Evolutionary conservation across 2,113 vertebrate species (phyloP).

Genomic region (Pogona vitticeps): DNA sequence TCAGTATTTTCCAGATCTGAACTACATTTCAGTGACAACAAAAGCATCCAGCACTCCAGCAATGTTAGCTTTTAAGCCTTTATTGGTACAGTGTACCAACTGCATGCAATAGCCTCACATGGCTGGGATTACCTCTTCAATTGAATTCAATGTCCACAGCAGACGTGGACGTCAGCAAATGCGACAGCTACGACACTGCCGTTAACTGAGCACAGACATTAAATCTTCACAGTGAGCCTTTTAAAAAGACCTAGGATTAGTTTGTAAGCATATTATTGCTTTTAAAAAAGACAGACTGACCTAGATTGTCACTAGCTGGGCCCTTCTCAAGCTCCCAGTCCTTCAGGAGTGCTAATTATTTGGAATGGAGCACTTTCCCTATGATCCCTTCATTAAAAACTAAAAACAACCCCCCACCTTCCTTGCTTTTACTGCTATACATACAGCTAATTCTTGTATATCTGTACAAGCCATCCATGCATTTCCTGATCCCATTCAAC

Average conservation of each 20-base stretch:
- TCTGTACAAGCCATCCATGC: not conserved
- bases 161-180: constrained; percentile 7
- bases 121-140: constrained; percentile 15
- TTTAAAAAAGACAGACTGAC: not conserved
- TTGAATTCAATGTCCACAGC: constrained; percentile 11
- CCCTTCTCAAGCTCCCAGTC: not conserved
- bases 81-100: constrained; percentile 14
- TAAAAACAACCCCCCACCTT: not conserved
- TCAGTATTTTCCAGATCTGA: not conserved
- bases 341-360: not conserved
- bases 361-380: constrained; percentile 5
- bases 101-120: constrained; percentile 22
- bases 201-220: not conserved
- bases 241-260: not conserved
- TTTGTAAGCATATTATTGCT: not conserved
- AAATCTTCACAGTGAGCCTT: constrained; percentile 1
- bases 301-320: not conserved
- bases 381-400: not conserved
- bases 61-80: constrained; percentile 21
- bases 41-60: not conserved
- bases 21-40: constrained; percentile 2
- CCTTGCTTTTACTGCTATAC: not conserved
- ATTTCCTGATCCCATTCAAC: not conserved
- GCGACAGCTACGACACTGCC: not conserved
- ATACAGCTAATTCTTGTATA: not conserved